Evolutionary conservation across 2,888 invertebrate genomes (phyloP).

Genomic region (Catocala nupta): DNA sequence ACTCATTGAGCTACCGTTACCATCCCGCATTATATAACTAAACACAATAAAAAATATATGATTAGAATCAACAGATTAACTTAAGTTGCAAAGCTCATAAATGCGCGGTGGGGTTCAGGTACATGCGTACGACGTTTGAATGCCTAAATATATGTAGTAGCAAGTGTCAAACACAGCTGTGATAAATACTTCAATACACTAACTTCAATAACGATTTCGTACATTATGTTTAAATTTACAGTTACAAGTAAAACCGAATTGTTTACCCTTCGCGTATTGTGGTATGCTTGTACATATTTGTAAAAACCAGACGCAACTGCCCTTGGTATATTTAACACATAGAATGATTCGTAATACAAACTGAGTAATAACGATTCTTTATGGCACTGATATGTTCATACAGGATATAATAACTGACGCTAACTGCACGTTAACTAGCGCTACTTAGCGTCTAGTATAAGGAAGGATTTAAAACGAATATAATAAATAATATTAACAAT

Average conservation of each 20-base stretch:
- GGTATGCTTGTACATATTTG: slow-evolving; percentile 17
- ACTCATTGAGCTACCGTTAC: no score
- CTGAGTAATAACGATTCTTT: slow-evolving; percentile 82
- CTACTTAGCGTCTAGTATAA: slow-evolving; percentile 66
- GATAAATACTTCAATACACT: slow-evolving; percentile 6
- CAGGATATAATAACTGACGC: slow-evolving; percentile 70
- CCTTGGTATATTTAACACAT: slow-evolving; percentile 81
- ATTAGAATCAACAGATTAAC: no score
- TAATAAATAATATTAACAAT: slow-evolving; percentile 25
- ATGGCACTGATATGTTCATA: slow-evolving; percentile 75
- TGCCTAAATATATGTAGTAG: not conserved
- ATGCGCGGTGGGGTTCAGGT: no score
- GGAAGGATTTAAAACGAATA: slow-evolving; percentile 52
- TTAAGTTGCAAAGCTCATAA: no score
- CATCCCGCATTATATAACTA: no score
- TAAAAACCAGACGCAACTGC: slow-evolving; percentile 60
- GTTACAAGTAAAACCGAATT: slow-evolving; percentile 14
- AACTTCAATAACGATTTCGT: not conserved
- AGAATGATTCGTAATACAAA: slow-evolving; percentile 69
- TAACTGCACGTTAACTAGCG: slow-evolving; percentile 60
- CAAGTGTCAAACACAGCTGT: slow-evolving; percentile 6
- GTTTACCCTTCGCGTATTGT: slow-evolving; percentile 29
- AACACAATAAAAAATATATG: no score
- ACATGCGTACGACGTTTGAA: no score
- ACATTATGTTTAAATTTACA: slow-evolving; percentile 12